These are phyloP conservation scores for Cynopterus sphinx DNA, from an alignment of 2,797 vertebrate genomes.

Conservation along the genomic window DNA sequence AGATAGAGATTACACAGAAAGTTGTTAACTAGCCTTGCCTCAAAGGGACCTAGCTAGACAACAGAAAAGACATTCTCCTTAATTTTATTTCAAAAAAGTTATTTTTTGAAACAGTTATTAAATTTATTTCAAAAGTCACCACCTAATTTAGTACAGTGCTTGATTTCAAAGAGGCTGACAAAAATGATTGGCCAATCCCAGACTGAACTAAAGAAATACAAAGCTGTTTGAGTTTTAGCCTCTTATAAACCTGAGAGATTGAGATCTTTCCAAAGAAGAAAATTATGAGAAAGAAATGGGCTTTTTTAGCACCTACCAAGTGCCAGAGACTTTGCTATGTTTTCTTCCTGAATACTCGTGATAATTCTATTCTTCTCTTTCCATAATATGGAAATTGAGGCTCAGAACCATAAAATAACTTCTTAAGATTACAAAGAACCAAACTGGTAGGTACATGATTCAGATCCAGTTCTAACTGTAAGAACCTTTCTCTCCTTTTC, in stretches of 20 bases:
- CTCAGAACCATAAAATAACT: background rate
- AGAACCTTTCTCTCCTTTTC: background rate
- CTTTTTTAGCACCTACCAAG: background rate
- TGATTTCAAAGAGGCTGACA: background rate
- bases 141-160: background rate
- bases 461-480: background rate
- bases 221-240: background rate
- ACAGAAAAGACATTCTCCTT: background rate
- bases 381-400: background rate
- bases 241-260: background rate
- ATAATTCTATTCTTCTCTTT: background rate
- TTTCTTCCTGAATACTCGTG: background rate
- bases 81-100: background rate
- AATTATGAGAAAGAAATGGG: background rate
- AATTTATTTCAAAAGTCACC: conserved; percentile 13
- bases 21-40: background rate
- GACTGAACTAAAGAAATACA: background rate
- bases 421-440: background rate
- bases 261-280: background rate
- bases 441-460: background rate
- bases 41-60: background rate
- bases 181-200: background rate
- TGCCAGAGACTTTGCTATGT: background rate
- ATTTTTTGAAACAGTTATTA: background rate
- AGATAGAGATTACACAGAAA: background rate